Evolutionary conservation across 2,113 vertebrate genomes (phyloP).

Genomic region (Callithrix jacchus): DNA sequence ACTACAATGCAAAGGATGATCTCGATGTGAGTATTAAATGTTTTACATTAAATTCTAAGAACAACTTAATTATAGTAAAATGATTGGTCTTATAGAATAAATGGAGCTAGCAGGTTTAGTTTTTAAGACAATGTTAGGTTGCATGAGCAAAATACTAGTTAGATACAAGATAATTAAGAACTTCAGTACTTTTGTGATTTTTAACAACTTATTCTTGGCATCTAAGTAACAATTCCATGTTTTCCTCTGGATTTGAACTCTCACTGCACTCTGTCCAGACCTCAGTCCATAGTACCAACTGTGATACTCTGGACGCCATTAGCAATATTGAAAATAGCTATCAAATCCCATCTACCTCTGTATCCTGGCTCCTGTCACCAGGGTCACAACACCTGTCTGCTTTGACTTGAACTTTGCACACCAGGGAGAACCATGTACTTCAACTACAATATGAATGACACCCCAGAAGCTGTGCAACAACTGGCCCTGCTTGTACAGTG

Average conservation of each 20-base stretch:
- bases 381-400: not conserved
- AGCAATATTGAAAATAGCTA: not conserved
- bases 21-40: conserved; percentile 88
- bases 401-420: not conserved
- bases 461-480: not conserved
- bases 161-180: not conserved
- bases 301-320: too few relatives aligned
- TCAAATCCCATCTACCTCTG: not conserved
- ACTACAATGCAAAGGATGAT: conserved; percentile 98
- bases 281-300: too few relatives aligned
- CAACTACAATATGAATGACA: not conserved
- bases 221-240: not conserved
- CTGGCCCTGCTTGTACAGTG: not conserved
- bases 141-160: not conserved
- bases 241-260: not conserved
- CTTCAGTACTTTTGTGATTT: not conserved
- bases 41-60: conserved; percentile 23
- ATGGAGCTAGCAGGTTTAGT: not conserved
- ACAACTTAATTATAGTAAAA: not conserved
- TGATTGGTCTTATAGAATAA: not conserved
- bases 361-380: not conserved
- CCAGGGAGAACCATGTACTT: not conserved
- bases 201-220: not conserved
- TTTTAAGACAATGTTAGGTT: not conserved
- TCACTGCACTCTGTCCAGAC: not conserved